phyloP scores from a whole-genome alignment of 2,797 vertebrate species.

The Botia kubotai region DNA sequence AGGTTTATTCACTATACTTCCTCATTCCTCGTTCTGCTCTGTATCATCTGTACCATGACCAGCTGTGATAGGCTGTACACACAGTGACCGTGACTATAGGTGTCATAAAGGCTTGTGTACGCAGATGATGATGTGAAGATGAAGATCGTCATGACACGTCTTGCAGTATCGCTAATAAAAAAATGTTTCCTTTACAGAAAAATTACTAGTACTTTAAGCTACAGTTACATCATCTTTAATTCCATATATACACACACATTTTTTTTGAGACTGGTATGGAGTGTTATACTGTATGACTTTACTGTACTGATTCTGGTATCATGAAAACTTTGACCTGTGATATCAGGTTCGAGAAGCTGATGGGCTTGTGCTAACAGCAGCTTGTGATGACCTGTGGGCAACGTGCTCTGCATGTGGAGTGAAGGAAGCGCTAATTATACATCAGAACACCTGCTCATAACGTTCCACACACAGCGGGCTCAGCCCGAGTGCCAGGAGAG shows the following conservation, averaged over 20 bases:
- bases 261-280: too few species aligned
- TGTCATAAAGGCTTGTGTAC: neutral
- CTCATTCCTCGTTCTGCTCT: neutral
- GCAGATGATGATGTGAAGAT: too few species aligned
- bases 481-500: slow-evolving; percentile 38
- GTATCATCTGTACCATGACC: neutral
- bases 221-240: too few species aligned
- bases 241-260: too few species aligned
- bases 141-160: too few species aligned
- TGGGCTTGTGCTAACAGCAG: slow-evolving; percentile 39
- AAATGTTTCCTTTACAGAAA: too few species aligned
- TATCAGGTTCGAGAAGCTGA: neutral
- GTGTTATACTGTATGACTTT: too few species aligned
- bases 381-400: slow-evolving; percentile 24
- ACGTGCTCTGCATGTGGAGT: slow-evolving; percentile 14
- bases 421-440: slow-evolving; percentile 51
- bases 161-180: too few species aligned
- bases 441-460: slow-evolving; percentile 51
- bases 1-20: slow-evolving; percentile 24
- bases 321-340: neutral
- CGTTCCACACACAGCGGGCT: slow-evolving; percentile 38
- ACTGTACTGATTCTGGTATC: neutral
- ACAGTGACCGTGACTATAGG: neutral
- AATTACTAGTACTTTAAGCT: too few species aligned
- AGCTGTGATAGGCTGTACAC: neutral